Evolutionary conservation across 2,113 vertebrate genomes (phyloP).

Genomic region (Gila orcuttii): DNA sequence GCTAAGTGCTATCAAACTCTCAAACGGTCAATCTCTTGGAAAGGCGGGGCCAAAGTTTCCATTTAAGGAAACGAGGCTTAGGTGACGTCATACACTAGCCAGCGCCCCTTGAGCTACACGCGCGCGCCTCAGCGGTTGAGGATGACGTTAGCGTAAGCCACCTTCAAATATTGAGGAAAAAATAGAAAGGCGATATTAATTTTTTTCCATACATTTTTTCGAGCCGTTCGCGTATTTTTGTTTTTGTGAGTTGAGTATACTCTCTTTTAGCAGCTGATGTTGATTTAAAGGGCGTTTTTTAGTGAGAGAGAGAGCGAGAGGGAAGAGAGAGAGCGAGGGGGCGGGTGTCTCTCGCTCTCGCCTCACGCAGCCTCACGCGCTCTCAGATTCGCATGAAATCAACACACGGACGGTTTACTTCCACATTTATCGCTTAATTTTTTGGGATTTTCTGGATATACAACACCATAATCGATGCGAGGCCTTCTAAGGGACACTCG

Average conservation of each 20-base stretch:
- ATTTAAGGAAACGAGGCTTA: constrained; percentile 51
- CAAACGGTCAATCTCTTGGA: background rate
- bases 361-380: constrained; percentile 23
- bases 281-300: constrained; percentile 9
- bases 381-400: constrained; percentile 2
- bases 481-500: background rate
- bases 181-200: background rate
- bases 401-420: constrained; percentile 29
- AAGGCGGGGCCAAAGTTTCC: constrained; percentile 57
- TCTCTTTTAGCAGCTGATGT: background rate
- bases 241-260: background rate
- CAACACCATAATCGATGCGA: constrained; percentile 29
- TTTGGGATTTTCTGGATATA: constrained; percentile 11
- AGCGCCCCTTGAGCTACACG: constrained; percentile 69
- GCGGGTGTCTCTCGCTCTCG: constrained; percentile 26
- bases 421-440: background rate
- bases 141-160: constrained; percentile 59
- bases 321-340: background rate
- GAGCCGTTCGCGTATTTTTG: background rate
- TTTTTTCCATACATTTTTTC: background rate
- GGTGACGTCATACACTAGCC: constrained; percentile 68
- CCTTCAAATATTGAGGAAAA: background rate
- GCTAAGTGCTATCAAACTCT: background rate
- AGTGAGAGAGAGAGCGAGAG: background rate
- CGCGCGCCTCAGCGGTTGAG: constrained; percentile 53